These are phyloP conservation scores for Aurelia sp. DNA, from an alignment of 30 jellyfish, hydroid and myxozoan genomes.

Conservation along the genomic window DNA sequence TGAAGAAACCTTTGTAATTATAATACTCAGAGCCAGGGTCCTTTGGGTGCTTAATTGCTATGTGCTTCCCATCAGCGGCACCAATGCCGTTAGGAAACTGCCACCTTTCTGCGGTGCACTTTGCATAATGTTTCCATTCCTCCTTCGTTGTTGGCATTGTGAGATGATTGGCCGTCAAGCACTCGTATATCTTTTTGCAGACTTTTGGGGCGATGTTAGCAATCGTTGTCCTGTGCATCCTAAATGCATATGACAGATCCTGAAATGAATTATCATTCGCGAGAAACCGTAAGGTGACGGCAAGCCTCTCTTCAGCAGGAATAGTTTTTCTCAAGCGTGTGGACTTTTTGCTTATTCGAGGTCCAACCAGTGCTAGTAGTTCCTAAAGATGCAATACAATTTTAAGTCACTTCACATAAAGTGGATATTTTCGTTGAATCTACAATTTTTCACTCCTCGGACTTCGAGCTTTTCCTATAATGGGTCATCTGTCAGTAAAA, in stretches of 20 bases:
- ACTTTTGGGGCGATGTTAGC: background rate
- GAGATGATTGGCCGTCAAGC: background rate
- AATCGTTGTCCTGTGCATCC: constrained; percentile 15
- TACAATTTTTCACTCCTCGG: too few species aligned
- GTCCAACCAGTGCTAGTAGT: too few species aligned
- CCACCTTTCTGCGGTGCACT: background rate
- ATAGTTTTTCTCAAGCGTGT: background rate
- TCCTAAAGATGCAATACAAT: too few species aligned
- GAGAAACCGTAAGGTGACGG: background rate
- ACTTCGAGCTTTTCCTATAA: too few species aligned
- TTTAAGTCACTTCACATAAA: background rate
- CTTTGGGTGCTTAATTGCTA: background rate
- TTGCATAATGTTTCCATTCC: background rate
- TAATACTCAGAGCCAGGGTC: background rate
- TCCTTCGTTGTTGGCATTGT: background rate
- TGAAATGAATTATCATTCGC: background rate
- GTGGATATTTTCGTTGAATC: too few species aligned
- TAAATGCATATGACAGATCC: background rate
- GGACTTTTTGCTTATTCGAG: background rate
- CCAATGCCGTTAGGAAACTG: constrained; percentile 12
- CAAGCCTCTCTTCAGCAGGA: background rate
- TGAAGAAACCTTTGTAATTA: background rate
- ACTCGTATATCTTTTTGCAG: background rate
- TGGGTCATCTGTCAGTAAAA: too few species aligned
- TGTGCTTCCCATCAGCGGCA: background rate